Percentiles rank a stretch among this genome's conserved stretches.
These are phyloP conservation scores for Marronus borbonicus DNA, from an alignment of 2,888 invertebrate species.

Conservation along the genomic window DNA sequence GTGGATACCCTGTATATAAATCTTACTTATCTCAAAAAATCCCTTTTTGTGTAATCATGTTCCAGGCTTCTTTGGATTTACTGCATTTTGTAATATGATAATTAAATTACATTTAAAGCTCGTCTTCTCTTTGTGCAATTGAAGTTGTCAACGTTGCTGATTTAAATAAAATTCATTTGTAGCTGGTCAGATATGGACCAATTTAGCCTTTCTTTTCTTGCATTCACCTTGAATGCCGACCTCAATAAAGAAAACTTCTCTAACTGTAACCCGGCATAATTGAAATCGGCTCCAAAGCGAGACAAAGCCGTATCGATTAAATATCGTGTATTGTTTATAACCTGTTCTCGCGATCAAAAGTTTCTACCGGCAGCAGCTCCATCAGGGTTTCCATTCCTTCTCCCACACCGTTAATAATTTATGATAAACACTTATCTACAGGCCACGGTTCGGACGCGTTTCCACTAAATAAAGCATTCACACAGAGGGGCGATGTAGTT, in stretches of 20 bases:
- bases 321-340: constrained; percentile 45
- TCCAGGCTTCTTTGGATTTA: too few species aligned
- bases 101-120: too few species aligned
- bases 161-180: not conserved
- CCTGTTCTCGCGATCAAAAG: constrained; percentile 35
- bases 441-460: constrained; percentile 56
- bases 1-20: too few species aligned
- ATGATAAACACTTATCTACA: constrained; percentile 57
- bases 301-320: constrained; percentile 42
- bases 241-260: constrained; percentile 27
- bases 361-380: not conserved
- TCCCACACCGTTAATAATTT: constrained; percentile 54
- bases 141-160: too few species aligned
- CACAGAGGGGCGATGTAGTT: constrained; percentile 54
- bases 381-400: constrained; percentile 10
- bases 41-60: too few species aligned
- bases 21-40: too few species aligned
- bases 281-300: constrained; percentile 27
- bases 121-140: too few species aligned
- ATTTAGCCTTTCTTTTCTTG: not conserved
- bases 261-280: constrained; percentile 18
- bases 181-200: not conserved
- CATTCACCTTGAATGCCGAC: not conserved
- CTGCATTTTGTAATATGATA: too few species aligned
- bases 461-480: constrained; percentile 59